Evolutionary conservation across 1,140 invertebrate species (phyloP).

Genomic region (Coboldia fuscipes): DNA sequence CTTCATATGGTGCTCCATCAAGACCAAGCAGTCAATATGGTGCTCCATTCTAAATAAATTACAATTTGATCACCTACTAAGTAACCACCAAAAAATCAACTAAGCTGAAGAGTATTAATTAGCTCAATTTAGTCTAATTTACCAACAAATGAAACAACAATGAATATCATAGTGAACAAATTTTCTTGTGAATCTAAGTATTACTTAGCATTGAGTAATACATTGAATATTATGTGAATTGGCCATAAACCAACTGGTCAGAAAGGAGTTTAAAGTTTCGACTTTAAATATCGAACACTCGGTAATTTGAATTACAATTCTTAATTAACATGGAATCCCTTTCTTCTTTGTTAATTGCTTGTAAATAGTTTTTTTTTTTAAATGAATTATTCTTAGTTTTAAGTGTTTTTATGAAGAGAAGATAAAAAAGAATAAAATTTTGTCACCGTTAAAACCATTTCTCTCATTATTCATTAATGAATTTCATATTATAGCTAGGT

Average conservation of each 20-base stretch:
- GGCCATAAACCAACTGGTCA: not conserved
- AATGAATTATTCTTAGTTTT: not conserved
- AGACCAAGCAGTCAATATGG: slow-evolving; percentile 19
- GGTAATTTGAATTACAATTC: not conserved
- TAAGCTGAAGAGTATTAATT: not conserved
- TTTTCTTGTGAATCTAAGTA: too few relatives aligned
- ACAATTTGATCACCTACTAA: not conserved
- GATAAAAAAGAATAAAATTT: slow-evolving; percentile 2
- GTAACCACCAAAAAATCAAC: not conserved
- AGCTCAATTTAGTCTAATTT: not conserved
- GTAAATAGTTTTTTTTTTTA: slow-evolving; percentile 2
- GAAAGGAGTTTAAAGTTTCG: not conserved
- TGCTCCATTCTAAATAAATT: slow-evolving; percentile 18
- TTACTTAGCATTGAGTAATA: too few relatives aligned
- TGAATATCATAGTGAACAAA: not conserved
- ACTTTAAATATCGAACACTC: not conserved
- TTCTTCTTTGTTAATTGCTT: not conserved
- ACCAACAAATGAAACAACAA: not conserved
- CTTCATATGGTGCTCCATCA: slow-evolving; percentile 21
- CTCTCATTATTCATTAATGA: too few relatives aligned
- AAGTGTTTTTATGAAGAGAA: slow-evolving; percentile 1
- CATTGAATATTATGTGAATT: too few relatives aligned
- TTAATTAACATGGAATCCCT: not conserved
- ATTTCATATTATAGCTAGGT: too few relatives aligned
- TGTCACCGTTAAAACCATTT: slow-evolving; percentile 3